These are phyloP conservation scores for Lontra canadensis DNA, from an alignment of 2,113 vertebrate genomes.

Conservation along the genomic window DNA sequence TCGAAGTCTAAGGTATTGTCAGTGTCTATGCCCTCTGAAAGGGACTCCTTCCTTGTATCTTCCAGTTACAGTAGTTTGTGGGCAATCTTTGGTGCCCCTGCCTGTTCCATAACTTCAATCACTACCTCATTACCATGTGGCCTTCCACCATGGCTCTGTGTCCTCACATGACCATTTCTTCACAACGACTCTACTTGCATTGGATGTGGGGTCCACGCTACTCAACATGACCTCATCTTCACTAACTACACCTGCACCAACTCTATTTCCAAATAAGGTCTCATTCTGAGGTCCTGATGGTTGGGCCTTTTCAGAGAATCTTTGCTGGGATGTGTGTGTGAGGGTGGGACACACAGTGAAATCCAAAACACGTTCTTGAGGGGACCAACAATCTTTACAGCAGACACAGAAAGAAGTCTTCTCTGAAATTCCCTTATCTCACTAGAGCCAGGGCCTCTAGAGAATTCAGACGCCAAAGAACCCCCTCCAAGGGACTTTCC, in stretches of 20 bases:
- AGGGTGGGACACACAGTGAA: background rate
- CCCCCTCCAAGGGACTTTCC: background rate
- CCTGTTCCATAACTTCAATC: background rate
- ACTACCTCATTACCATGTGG: background rate
- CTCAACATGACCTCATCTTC: background rate
- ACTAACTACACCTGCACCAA: background rate
- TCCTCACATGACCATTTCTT: background rate
- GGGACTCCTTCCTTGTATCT: background rate
- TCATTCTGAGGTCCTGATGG: no score
- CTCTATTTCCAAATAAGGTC: background rate
- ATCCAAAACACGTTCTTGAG: background rate
- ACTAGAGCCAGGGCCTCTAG: rapidly evolving
- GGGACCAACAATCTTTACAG: background rate
- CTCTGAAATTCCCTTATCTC: background rate
- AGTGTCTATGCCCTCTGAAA: background rate
- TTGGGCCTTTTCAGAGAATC: background rate
- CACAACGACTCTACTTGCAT: background rate
- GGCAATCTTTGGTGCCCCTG: background rate
- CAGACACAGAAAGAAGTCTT: background rate
- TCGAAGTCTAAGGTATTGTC: rapidly evolving
- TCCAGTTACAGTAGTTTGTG: no score
- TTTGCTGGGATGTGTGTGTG: background rate
- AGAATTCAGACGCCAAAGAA: background rate
- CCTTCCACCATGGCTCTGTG: background rate
- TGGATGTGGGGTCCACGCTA: no score